Evolutionary conservation across 37 sponge, comb jelly and placozoan species (phyloP).

Genomic region (Ephydatia muelleri): DNA sequence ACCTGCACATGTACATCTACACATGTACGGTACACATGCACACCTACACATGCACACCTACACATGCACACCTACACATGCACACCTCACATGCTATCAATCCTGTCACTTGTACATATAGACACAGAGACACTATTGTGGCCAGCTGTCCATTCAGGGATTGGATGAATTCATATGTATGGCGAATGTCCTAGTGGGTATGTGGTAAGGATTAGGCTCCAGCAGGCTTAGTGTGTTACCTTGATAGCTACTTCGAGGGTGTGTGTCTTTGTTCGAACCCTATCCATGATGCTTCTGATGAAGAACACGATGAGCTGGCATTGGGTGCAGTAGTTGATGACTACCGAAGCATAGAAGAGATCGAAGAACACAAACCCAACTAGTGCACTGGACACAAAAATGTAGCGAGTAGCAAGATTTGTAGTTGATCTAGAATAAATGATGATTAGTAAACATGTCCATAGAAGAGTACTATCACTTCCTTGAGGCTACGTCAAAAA

Average conservation of each 20-base stretch:
- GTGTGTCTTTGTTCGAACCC: constrained; percentile 49
- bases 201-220: not conserved
- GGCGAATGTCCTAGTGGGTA: constrained; percentile 31
- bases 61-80: not conserved
- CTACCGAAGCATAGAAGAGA: constrained; percentile 67
- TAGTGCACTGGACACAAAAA: constrained; percentile 35
- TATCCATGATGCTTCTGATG: constrained; percentile 45
- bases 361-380: constrained; percentile 72
- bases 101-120: constrained; percentile 48
- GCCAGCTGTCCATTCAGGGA: constrained; percentile 61
- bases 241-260: constrained; percentile 53
- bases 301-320: constrained; percentile 84
- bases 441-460: not conserved
- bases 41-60: too few relatives aligned
- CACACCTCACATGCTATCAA: constrained; percentile 43
- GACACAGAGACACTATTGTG: constrained; percentile 31
- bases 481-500: too few relatives aligned
- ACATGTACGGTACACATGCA: too few relatives aligned
- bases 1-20: too few relatives aligned
- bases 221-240: constrained; percentile 17
- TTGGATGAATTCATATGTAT: constrained; percentile 41
- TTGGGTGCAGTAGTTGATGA: constrained; percentile 82
- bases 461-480: too few relatives aligned
- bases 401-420: constrained; percentile 11
- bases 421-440: not conserved